Conservation (phyloP, 2,113 vertebrate genomes). For the Tachuris rubrigastra region DNA sequence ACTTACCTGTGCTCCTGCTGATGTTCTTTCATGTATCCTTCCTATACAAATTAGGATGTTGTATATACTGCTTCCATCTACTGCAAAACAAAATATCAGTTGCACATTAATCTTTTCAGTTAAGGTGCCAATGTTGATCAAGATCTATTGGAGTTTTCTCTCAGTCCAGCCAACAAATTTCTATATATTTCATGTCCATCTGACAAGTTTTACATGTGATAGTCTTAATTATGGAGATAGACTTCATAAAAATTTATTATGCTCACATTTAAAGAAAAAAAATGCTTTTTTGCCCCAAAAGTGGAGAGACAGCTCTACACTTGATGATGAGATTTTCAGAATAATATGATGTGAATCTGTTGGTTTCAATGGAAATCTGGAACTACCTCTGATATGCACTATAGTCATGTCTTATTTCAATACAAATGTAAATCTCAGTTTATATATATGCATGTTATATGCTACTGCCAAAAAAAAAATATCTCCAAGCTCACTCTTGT, state of each 20-base stretch:
- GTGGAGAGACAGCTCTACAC: not conserved
- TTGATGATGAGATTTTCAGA: not conserved
- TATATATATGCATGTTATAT: not conserved
- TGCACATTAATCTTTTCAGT: not conserved
- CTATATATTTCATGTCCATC: not conserved
- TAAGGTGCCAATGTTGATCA: not conserved
- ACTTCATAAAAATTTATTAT: not conserved
- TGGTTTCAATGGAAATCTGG: not conserved
- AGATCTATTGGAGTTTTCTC: not conserved
- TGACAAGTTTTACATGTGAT: not conserved
- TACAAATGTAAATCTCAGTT: slow-evolving; percentile 1
- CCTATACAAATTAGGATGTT: not conserved
- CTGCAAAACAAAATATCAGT: not conserved
- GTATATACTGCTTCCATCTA: not conserved
- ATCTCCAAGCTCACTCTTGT: not conserved
- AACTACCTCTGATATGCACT: not conserved
- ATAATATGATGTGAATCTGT: not conserved
- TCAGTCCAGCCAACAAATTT: not conserved
- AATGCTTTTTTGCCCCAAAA: not conserved
- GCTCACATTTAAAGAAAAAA: not conserved
- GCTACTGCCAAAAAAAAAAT: not conserved
- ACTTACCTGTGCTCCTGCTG: not conserved
- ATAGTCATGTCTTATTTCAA: not conserved
- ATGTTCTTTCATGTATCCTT: not conserved
- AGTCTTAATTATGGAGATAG: not conserved